phyloP scores from a whole-genome alignment of 2,888 invertebrate genomes.

The Lasioglossum malachurum region DNA sequence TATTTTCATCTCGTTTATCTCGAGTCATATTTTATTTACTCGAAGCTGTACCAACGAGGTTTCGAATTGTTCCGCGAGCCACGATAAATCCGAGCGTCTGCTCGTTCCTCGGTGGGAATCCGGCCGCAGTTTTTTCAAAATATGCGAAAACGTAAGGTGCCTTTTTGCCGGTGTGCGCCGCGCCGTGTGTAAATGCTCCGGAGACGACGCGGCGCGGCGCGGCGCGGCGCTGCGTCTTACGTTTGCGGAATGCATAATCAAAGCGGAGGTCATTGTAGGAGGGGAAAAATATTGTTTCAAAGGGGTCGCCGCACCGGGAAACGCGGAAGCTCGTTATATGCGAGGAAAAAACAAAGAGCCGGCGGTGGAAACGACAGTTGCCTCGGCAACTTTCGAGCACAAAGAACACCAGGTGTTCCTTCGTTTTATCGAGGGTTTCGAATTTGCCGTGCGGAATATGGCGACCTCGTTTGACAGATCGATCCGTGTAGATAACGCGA shows the following conservation, averaged over 20 bases:
- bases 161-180: neutral
- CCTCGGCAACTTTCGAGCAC: neutral
- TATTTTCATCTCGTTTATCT: too few species aligned
- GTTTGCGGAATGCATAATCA: neutral
- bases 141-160: neutral
- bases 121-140: neutral
- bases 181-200: neutral
- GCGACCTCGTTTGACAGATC: neutral
- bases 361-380: neutral
- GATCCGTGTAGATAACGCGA: neutral
- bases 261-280: neutral
- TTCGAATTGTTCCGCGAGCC: neutral
- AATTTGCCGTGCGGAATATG: neutral
- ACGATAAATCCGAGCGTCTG: neutral
- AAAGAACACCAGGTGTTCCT: neutral
- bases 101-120: neutral
- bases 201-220: neutral
- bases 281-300: neutral
- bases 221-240: neutral
- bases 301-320: neutral
- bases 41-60: too few species aligned
- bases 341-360: neutral
- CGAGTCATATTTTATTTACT: too few species aligned
- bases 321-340: neutral
- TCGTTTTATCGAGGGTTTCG: neutral